Percentiles rank a stretch among this genome's conserved stretches.
These are phyloP conservation scores for Pterocles orientalis DNA, from an alignment of 2,113 vertebrate genomes.

Conservation along the genomic window DNA sequence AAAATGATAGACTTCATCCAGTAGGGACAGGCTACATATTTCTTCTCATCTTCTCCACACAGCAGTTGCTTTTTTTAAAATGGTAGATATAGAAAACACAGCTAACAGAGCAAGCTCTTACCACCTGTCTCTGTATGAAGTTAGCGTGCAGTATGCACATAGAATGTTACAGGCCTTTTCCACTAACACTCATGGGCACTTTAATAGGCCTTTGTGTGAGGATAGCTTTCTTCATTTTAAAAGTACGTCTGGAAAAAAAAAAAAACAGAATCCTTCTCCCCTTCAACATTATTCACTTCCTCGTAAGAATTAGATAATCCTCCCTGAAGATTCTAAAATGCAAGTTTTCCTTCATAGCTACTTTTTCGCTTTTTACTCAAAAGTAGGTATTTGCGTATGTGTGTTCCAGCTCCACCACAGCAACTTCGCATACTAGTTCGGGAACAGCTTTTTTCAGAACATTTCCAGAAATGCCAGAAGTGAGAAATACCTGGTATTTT, in stretches of 20 bases:
- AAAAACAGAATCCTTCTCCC: background rate
- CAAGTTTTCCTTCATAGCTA: background rate
- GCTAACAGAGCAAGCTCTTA: background rate
- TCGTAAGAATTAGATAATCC: background rate
- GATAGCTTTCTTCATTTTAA: background rate
- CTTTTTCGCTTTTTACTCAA: background rate
- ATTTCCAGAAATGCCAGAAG: slow-evolving; percentile 18
- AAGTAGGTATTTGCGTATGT: background rate
- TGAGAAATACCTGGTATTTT: slow-evolving; percentile 32
- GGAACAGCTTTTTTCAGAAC: slow-evolving; percentile 20
- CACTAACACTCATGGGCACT: background rate
- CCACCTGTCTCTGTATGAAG: background rate
- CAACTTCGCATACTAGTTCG: background rate
- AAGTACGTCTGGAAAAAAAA: background rate
- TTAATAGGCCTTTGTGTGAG: background rate
- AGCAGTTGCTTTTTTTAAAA: background rate
- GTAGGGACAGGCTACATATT: rapidly evolving
- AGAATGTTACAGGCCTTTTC: background rate
- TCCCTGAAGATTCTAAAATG: background rate
- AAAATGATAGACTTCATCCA: background rate
- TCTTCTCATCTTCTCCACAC: background rate
- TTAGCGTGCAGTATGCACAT: background rate
- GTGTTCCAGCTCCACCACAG: background rate
- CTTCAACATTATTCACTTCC: background rate
- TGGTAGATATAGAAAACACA: background rate